phyloP scores from a whole-genome alignment of 2,797 vertebrate species.

The Smutsia temminckii region DNA sequence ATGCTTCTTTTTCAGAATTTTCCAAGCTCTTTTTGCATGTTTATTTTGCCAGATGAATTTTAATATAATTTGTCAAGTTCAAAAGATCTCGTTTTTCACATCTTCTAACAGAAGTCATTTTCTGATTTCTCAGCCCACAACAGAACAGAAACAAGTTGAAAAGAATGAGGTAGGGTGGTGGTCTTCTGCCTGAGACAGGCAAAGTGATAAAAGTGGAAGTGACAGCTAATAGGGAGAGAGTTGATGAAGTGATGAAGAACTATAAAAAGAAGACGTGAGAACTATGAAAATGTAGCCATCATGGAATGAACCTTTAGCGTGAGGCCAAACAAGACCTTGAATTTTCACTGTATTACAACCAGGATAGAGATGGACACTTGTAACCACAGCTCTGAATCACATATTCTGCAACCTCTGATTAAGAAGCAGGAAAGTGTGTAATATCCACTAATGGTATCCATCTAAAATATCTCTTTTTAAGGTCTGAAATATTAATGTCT shows the following conservation, averaged over 20 bases:
- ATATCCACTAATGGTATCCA: constrained; percentile 57
- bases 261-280: not conserved
- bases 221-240: not conserved
- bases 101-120: constrained; percentile 57
- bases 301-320: not conserved
- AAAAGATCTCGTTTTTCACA: constrained; percentile 56
- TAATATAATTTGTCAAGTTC: constrained; percentile 70
- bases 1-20: constrained; percentile 49
- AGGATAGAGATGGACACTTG: constrained; percentile 1
- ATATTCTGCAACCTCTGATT: constrained; percentile 71
- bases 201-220: not conserved
- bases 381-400: constrained; percentile 71
- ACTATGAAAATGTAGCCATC: not conserved
- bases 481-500: constrained; percentile 60
- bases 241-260: not conserved
- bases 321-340: not conserved
- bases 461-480: constrained; percentile 58
- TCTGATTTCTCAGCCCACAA: constrained; percentile 20
- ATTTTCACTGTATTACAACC: constrained; percentile 17
- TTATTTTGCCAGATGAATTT: constrained; percentile 72
- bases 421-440: constrained; percentile 68
- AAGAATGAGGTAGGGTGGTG: not conserved
- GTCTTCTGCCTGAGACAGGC: not conserved
- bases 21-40: constrained; percentile 49
- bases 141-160: not conserved